Conservation (phyloP, 2,797 vertebrate genomes). For the Garrulus glandarius region DNA sequence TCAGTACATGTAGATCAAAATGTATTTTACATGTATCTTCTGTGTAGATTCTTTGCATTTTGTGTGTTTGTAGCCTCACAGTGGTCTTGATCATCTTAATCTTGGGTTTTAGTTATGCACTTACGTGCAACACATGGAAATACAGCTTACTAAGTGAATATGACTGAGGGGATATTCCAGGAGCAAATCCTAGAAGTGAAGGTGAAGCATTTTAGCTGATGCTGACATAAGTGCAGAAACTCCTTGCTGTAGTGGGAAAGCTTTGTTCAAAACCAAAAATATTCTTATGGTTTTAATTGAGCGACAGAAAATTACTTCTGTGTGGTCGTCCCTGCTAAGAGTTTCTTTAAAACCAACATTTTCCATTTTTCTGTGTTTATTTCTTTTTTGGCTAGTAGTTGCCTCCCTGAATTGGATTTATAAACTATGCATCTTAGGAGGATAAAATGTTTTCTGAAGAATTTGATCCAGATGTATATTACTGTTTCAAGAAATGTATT, state of each 20-base stretch:
- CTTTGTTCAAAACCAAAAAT: background rate
- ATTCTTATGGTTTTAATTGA: slow-evolving; percentile 53
- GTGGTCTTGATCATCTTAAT: background rate
- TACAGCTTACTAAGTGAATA: background rate
- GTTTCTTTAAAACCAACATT: slow-evolving; percentile 30
- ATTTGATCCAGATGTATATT: slow-evolving; percentile 22
- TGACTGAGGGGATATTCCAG: background rate
- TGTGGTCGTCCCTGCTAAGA: slow-evolving; percentile 14
- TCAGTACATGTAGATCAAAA: background rate
- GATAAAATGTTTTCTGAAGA: slow-evolving; percentile 38
- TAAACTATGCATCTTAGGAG: background rate
- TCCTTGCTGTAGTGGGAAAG: background rate
- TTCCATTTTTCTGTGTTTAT: slow-evolving; percentile 33
- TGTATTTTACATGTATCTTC: background rate
- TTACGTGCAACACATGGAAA: background rate
- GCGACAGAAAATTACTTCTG: slow-evolving; percentile 12
- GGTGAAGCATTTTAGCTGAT: background rate
- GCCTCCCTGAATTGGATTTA: slow-evolving; percentile 6
- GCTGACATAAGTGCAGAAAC: background rate
- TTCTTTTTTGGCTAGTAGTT: slow-evolving; percentile 41
- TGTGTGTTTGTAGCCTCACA: background rate
- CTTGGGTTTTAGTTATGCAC: background rate
- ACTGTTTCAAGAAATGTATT: slow-evolving; percentile 11
- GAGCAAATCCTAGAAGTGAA: background rate
- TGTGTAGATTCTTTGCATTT: background rate